Conservation (phyloP, 2,888 invertebrate genomes). For the Poecilobothrus nobilitatus region DNA sequence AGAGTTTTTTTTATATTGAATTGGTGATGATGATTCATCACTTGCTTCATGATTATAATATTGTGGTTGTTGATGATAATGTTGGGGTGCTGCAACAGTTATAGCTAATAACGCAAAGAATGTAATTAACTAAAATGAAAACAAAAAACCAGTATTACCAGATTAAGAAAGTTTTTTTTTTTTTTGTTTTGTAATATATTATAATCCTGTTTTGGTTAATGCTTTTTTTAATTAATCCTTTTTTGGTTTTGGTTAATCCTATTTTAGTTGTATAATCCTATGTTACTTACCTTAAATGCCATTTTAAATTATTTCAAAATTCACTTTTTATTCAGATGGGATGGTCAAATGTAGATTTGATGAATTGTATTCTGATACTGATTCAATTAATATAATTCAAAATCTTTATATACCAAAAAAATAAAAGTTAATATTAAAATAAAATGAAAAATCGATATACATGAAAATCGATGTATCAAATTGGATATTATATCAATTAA, state of each 20-base stretch:
- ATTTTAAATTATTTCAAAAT: not conserved
- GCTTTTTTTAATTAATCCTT: not conserved
- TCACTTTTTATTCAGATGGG: too few relatives aligned
- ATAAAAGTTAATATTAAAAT: not conserved
- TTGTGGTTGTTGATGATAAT: not conserved
- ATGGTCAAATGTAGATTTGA: not conserved
- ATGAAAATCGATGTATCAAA: slow-evolving; percentile 5
- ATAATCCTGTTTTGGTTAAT: not conserved
- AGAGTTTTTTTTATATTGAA: not conserved
- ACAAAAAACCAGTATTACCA: not conserved
- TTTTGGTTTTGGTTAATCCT: not conserved
- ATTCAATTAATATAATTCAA: not conserved
- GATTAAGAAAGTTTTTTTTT: too few relatives aligned
- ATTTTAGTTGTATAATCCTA: too few relatives aligned
- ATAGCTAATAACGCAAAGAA: not conserved
- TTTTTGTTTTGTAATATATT: too few relatives aligned
- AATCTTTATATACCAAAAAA: not conserved
- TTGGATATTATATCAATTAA: slow-evolving; percentile 1
- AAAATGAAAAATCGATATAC: too few relatives aligned
- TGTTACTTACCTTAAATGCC: not conserved
- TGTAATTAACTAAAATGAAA: not conserved
- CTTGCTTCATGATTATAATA: not conserved
- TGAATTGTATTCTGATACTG: not conserved
- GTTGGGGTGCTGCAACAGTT: not conserved
- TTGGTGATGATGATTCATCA: not conserved